Evolutionary conservation across 2,113 vertebrate genomes (phyloP).

Genomic region (Pholis gunnellus): DNA sequence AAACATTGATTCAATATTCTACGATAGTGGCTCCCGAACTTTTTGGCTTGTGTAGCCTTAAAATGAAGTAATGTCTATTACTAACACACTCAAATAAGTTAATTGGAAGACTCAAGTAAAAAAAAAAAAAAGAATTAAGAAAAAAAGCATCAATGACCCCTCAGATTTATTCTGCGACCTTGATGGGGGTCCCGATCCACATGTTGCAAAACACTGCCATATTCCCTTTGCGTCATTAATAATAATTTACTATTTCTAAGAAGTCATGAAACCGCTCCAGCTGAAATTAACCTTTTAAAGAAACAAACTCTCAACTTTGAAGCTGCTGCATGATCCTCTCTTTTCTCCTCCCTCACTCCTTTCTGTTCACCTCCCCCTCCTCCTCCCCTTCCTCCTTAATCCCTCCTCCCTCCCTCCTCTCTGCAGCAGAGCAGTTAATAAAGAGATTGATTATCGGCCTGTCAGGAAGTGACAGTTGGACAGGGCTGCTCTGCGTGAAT

Average conservation of each 20-base stretch:
- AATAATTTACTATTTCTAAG: not conserved
- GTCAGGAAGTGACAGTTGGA: constrained; percentile 97
- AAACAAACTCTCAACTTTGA: constrained; percentile 15
- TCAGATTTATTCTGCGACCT: not conserved
- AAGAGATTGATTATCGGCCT: constrained; percentile 98
- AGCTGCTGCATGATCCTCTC: constrained; percentile 20
- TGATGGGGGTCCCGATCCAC: not conserved
- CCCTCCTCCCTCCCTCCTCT: constrained; percentile 81
- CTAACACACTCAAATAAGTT: not conserved
- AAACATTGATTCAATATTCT: not conserved
- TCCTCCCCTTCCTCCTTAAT: constrained; percentile 66
- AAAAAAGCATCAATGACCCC: not conserved
- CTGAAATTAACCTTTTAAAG: constrained; percentile 6
- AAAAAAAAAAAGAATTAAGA: not conserved
- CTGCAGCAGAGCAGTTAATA: constrained; percentile 95
- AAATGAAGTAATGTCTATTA: too few species aligned
- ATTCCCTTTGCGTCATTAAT: not conserved
- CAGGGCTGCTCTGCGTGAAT: constrained; percentile 92
- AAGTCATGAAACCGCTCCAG: not conserved
- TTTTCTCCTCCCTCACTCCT: not conserved
- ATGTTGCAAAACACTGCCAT: not conserved
- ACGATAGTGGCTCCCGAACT: not conserved
- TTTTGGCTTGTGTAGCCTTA: too few species aligned
- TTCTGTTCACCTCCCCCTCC: constrained; percentile 70
- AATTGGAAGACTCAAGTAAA: not conserved